These are phyloP conservation scores for Tigriopus californicus DNA, from an alignment of 2,888 invertebrate species.

Conservation along the genomic window DNA sequence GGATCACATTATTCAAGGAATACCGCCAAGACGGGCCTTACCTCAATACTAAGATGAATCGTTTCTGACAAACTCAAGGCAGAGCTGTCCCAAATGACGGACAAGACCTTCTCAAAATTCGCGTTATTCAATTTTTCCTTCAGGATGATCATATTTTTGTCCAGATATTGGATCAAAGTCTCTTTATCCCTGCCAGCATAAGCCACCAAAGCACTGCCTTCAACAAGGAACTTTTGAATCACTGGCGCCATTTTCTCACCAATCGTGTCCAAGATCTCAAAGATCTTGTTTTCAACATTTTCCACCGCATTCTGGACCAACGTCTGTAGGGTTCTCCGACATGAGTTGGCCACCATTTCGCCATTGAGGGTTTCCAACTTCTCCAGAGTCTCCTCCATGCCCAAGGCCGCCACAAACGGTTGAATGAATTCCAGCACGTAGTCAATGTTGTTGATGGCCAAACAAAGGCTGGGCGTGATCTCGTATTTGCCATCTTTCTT, in stretches of 20 bases:
- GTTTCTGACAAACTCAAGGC: slow-evolving; percentile 4
- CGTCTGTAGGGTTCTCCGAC: slow-evolving; percentile 54
- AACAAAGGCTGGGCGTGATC: slow-evolving; percentile 46
- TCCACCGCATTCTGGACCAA: slow-evolving; percentile 73
- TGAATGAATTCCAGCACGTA: slow-evolving; percentile 70
- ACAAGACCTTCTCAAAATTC: slow-evolving; percentile 13
- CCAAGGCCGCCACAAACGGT: slow-evolving; percentile 66
- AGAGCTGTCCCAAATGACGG: slow-evolving; percentile 14
- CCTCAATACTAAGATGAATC: slow-evolving; percentile 11
- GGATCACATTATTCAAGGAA: background rate
- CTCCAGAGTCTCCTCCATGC: slow-evolving; percentile 46
- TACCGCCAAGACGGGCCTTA: background rate
- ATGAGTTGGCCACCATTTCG: slow-evolving; percentile 56
- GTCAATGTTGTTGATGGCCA: slow-evolving; percentile 91
- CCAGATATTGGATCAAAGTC: slow-evolving; percentile 9
- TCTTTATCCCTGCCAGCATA: slow-evolving; percentile 7
- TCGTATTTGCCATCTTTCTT: background rate
- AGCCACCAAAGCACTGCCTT: slow-evolving; percentile 5
- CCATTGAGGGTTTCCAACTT: slow-evolving; percentile 51
- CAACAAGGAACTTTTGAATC: slow-evolving; percentile 14
- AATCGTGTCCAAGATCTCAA: slow-evolving; percentile 62
- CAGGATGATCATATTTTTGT: slow-evolving; percentile 12
- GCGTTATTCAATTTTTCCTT: slow-evolving; percentile 9
- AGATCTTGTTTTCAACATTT: slow-evolving; percentile 68
- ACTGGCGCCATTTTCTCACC: slow-evolving; percentile 38